These are phyloP conservation scores for Cylloceria caligata DNA, from an alignment of 2,888 invertebrate genomes.

Conservation along the genomic window DNA sequence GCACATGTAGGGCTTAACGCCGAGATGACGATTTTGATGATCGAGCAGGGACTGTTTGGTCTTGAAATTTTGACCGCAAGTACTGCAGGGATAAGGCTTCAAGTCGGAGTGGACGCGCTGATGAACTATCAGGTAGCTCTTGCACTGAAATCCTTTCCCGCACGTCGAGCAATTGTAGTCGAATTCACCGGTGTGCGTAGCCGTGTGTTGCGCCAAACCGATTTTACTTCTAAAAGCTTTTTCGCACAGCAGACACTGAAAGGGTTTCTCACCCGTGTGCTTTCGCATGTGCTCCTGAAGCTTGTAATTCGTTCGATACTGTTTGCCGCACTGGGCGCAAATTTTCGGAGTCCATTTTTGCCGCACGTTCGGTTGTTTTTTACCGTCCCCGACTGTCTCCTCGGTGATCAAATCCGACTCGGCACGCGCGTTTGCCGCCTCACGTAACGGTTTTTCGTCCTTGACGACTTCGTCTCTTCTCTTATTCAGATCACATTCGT, in stretches of 20 bases:
- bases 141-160: conserved; percentile 88
- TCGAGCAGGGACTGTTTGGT: conserved; percentile 87
- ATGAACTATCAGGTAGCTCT: conserved; percentile 87
- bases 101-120: conserved; percentile 87
- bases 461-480: conserved; percentile 27
- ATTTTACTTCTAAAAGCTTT: conserved; percentile 87
- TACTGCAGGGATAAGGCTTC: conserved; percentile 87
- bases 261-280: conserved; percentile 88
- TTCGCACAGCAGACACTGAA: conserved; percentile 86
- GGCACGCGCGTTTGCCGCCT: neutral
- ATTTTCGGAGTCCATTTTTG: conserved; percentile 85
- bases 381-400: conserved; percentile 69
- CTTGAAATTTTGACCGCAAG: conserved; percentile 87
- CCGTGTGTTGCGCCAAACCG: conserved; percentile 87
- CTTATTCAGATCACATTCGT: conserved; percentile 75
- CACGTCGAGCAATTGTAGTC: conserved; percentile 87
- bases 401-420: conserved; percentile 21
- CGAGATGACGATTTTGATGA: conserved; percentile 87
- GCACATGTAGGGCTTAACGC: conserved; percentile 87
- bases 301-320: conserved; percentile 87
- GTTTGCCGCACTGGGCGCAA: conserved; percentile 87
- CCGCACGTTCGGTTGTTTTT: conserved; percentile 78
- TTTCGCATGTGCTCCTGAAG: conserved; percentile 87
- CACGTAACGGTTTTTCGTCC: neutral
- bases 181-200: conserved; percentile 87